These are phyloP conservation scores for Paramuricea clavata DNA, from an alignment of 92 coral and sea anemone genomes.

Conservation along the genomic window DNA sequence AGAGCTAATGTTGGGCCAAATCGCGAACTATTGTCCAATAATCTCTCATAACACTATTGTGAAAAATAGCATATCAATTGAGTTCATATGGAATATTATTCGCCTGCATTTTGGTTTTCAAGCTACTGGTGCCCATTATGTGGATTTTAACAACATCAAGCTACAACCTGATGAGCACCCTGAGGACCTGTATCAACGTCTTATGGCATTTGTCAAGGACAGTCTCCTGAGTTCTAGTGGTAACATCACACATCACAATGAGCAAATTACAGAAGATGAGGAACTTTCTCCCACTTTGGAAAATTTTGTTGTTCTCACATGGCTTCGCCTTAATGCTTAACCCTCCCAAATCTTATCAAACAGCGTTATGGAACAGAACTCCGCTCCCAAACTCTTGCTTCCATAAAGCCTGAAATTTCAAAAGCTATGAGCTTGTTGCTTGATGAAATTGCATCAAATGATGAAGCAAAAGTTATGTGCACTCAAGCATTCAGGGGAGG, in stretches of 20 bases:
- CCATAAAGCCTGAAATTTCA: constrained; percentile 65
- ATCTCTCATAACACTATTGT: constrained; percentile 50
- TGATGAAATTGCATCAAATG: constrained; percentile 40
- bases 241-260: no score
- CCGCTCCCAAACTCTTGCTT: no score
- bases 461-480: neutral
- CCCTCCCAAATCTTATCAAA: constrained; percentile 20
- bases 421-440: constrained; percentile 66
- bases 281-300: no score
- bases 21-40: no score
- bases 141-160: constrained; percentile 48
- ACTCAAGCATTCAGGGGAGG: neutral
- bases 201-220: no score
- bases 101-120: constrained; percentile 59
- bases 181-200: no score
- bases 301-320: constrained; percentile 25
- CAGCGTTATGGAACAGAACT: no score
- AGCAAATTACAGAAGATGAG: no score
- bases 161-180: constrained; percentile 50
- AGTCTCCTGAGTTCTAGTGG: no score
- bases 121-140: constrained; percentile 58
- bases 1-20: constrained; percentile 53
- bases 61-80: constrained; percentile 43
- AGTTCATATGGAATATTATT: constrained; percentile 42
- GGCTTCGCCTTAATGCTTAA: neutral